Base-by-base conservation (phyloP, 37 sponge, comb jelly and placozoan species). In the Geodia barretti region DNA sequence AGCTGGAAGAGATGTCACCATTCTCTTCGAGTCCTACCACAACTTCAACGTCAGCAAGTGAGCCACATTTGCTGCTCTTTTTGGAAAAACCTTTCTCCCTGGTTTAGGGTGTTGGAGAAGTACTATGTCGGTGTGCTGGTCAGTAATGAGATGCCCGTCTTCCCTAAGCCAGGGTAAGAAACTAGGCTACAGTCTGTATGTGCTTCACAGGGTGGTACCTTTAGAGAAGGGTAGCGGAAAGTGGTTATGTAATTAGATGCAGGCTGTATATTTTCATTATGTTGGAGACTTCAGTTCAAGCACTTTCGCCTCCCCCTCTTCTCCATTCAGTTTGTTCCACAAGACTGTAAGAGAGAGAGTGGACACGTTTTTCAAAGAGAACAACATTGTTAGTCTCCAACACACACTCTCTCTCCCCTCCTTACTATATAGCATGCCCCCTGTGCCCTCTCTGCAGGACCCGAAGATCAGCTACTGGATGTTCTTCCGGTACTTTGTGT, bases 1-100 rank as follows among this genome's bases (percentile, higher is more conserved):
- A 0, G 98, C 95, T 19, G 98, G 98, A 14, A 76, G 95, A 25
- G 98, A 97, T 66, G 83, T 86, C 41, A 95, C 95, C 1, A 86
- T 89, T 68, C 42, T 95, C 21, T 97, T 97, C 75, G 98, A 97
- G 72, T 91, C 92, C 76, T 97, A 97, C 86, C 98, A 97, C 65
- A 72, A 74, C 21, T 75, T 82, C 62, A 37, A 75, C 39, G 73
- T 79, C 2, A 76, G 86, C 88, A 96, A 87, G 96, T 92, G 29
- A 78, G 42, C 30, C 25, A 7, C 30, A 64, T 64, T 28, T 58
- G n/a, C n/a, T n/a, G n/a, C n/a, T n/a, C n/a, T n/a, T n/a, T n/a
- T n/a, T n/a, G n/a, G n/a, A n/a, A n/a, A n/a, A 17, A 47, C 14
- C 7, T 64, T 21, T 5, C 62, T 30, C 23, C 43, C 25, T 34